Conservation (phyloP, 1,140 invertebrate genomes). For the Aphelenchoides avenae region DNA sequence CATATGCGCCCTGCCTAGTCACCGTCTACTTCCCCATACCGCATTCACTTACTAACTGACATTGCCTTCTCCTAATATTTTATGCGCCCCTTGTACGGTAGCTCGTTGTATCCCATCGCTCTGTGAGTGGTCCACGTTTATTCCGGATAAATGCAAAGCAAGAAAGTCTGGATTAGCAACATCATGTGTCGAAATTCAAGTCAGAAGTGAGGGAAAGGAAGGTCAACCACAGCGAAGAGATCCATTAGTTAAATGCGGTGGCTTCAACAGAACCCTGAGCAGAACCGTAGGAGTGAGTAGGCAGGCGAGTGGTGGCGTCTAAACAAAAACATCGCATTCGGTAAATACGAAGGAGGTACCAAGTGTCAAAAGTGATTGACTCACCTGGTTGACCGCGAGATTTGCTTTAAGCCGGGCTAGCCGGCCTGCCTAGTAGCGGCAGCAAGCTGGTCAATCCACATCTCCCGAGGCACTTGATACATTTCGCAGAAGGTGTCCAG, state of each 20-base stretch:
- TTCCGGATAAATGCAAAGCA: slow-evolving; percentile 11
- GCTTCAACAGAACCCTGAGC: too few relatives aligned
- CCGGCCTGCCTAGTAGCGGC: neutral
- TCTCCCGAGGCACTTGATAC: neutral
- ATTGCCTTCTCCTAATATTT: neutral
- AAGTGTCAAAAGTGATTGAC: too few relatives aligned
- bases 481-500: slow-evolving; percentile 16
- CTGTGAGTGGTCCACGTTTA: neutral
- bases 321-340: too few relatives aligned
- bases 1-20: neutral
- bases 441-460: neutral
- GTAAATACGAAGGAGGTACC: too few relatives aligned
- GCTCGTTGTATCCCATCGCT: neutral
- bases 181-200: too few relatives aligned
- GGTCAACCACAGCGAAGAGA: too few relatives aligned
- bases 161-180: too few relatives aligned
- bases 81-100: neutral
- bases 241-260: too few relatives aligned
- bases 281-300: too few relatives aligned
- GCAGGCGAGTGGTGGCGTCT: too few relatives aligned
- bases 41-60: neutral
- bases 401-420: neutral
- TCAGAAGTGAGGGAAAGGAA: too few relatives aligned
- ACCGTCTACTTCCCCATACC: neutral
- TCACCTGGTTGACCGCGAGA: neutral